Evolutionary conservation across 2,797 vertebrate genomes (phyloP), one percentile per base, ranked within the genome.

Genomic region (Fringilla coelebs): DNA sequence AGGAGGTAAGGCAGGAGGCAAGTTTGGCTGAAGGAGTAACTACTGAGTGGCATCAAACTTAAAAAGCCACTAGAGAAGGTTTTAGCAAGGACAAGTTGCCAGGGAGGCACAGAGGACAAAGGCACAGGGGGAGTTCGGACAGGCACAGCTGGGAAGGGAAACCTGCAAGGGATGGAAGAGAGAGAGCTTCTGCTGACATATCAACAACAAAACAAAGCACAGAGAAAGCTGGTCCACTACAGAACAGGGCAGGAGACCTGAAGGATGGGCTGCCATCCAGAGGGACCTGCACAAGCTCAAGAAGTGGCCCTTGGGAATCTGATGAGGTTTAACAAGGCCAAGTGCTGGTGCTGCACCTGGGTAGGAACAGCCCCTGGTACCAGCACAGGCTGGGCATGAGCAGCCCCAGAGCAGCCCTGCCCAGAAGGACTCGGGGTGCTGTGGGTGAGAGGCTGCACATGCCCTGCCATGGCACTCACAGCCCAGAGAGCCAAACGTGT

Each of bases 301-400:
- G 24, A 24, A 51, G 24, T 22, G 1, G 4, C 2, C 13, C 8
- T 4, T 16, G 11, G 17, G 29, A 31, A 52, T 10, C 5, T 52
- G 3, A 40, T 16, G 29, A 40, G 13, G 5, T 73, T 60, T 26
- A 45, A 46, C 45, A 60, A 52, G n/a, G 0, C 14, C 38, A 38
- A 7, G 49, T 11, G 9, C 31, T 76, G 36, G 3, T 70, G 71
- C 63, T 55, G 48, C 18, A 3, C 13, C 32, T 29, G 28, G 31
- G 6, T 2, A 0, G 3, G 29, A 3, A 9, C 45, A 72, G 4
- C 0, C 6, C 31, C 54, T 0, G 0, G 17, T 31, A 16, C 1
- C 77, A 81, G 31, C 70, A 7, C 10, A 67, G n/a, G 54, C 40
- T 81, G 85, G 32, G 60, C 2, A 43, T 20, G 43, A 38, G 3